A percentile compares a stretch with the other conserved stretches of the same genome.
phyloP scores from a whole-genome alignment of 2,113 vertebrate genomes.

The Brachyhypopomus occidentalis region DNA sequence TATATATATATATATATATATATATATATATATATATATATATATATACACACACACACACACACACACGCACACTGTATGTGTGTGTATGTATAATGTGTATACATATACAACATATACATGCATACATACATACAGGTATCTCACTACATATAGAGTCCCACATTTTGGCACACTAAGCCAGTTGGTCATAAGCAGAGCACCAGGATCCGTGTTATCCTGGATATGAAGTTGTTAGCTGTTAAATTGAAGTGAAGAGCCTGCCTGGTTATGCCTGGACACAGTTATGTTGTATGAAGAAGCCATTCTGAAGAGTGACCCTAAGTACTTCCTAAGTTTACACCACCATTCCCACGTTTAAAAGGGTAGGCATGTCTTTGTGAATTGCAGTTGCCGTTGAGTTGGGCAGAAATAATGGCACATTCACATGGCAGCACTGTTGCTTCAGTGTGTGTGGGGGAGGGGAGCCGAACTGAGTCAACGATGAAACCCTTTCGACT shows the following conservation, averaged over 20 bases:
- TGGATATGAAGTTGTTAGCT: too few relatives aligned
- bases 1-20: background rate
- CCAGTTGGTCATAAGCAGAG: too few relatives aligned
- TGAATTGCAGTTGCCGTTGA: background rate
- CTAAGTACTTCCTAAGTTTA: background rate
- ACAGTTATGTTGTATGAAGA: background rate
- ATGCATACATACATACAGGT: too few relatives aligned
- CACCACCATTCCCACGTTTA: background rate
- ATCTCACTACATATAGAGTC: too few relatives aligned
- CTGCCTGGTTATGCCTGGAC: background rate
- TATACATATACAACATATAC: too few relatives aligned
- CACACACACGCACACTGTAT: background rate
- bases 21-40: background rate
- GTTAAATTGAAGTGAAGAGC: too few relatives aligned
- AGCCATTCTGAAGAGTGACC: background rate
- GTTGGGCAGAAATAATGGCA: constrained; percentile 8
- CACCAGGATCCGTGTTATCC: too few relatives aligned
- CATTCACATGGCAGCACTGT: constrained; percentile 47
- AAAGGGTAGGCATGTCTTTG: too few relatives aligned
- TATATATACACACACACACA: too few relatives aligned
- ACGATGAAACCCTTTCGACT: constrained; percentile 12
- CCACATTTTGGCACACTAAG: too few relatives aligned
- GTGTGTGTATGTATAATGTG: background rate
- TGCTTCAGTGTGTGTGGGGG: constrained; percentile 44
- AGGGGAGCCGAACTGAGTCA: constrained; percentile 46